Conservation (phyloP, 2,113 vertebrate genomes). For the Octodon degus region DNA sequence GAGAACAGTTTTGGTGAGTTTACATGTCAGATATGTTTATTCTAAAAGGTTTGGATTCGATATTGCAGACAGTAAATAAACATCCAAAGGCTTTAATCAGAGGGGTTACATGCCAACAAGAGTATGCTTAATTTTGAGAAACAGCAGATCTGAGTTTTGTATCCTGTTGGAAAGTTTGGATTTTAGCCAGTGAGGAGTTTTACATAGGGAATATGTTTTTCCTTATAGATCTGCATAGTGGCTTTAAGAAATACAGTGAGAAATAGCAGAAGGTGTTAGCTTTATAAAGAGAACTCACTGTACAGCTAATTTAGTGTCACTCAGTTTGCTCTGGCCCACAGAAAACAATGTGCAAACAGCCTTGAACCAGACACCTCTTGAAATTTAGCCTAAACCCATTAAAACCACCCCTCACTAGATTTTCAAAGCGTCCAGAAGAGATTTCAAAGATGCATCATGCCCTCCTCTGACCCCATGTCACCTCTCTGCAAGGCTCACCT, state of each 20-base stretch:
- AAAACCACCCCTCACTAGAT: neutral
- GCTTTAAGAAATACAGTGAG: neutral
- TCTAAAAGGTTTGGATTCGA: slow-evolving; percentile 59
- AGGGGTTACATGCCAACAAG: neutral
- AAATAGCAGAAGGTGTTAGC: neutral
- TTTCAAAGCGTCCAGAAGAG: neutral
- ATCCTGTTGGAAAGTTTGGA: slow-evolving; percentile 21
- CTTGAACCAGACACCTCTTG: neutral
- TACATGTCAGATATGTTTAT: slow-evolving; percentile 53
- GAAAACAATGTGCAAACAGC: neutral
- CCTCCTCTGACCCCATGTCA: neutral
- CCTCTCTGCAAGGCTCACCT: neutral
- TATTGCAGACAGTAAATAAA: slow-evolving; percentile 48
- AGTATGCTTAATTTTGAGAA: slow-evolving; percentile 50
- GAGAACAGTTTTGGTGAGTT: slow-evolving; percentile 32
- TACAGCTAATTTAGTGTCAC: neutral
- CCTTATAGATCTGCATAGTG: neutral
- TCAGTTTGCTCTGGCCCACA: neutral
- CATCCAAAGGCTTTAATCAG: slow-evolving; percentile 60
- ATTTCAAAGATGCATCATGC: neutral
- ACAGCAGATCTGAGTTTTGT: slow-evolving; percentile 9
- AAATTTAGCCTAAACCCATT: neutral
- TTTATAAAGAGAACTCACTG: neutral
- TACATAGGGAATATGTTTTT: neutral
- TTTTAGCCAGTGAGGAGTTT: slow-evolving; percentile 34